Percentiles rank a stretch among this genome's conserved stretches.
Conservation (phyloP, 2,797 vertebrate species). For the Tapirus indicus region DNA sequence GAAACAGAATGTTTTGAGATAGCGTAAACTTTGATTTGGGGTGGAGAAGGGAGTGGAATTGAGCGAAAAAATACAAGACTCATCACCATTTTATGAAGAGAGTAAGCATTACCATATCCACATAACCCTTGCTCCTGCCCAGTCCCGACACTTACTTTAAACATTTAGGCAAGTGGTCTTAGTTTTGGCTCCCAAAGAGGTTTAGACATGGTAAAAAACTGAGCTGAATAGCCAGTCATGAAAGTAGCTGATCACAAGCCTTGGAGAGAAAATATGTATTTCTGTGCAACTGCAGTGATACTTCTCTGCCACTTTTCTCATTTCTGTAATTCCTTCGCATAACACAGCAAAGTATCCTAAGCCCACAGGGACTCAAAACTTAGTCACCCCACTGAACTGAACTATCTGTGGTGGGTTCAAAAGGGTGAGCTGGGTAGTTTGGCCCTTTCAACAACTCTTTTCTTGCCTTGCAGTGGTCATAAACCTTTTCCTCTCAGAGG, state of each 20-base stretch:
- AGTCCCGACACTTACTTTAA: neutral
- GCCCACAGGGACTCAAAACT: neutral
- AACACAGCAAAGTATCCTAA: neutral
- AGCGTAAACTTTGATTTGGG: neutral
- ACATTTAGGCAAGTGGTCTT: neutral
- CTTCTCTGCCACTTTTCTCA: neutral
- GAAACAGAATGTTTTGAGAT: neutral
- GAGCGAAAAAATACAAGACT: neutral
- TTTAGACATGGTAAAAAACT: neutral
- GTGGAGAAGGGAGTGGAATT: neutral
- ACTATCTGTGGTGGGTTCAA: neutral
- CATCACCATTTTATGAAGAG: neutral
- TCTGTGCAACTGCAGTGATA: neutral
- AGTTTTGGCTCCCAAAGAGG: neutral
- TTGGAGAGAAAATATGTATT: neutral
- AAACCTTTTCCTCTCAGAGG: neutral
- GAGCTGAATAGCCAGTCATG: neutral
- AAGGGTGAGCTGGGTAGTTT: neutral
- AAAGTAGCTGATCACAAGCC: neutral
- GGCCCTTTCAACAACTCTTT: neutral
- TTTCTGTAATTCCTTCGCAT: neutral
- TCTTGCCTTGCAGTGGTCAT: neutral
- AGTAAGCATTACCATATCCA: neutral
- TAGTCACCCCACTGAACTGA: neutral
- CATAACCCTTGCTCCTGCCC: neutral